phyloP scores from a whole-genome alignment of 2,113 vertebrate species.

The Nothobranchius furzeri region DNA sequence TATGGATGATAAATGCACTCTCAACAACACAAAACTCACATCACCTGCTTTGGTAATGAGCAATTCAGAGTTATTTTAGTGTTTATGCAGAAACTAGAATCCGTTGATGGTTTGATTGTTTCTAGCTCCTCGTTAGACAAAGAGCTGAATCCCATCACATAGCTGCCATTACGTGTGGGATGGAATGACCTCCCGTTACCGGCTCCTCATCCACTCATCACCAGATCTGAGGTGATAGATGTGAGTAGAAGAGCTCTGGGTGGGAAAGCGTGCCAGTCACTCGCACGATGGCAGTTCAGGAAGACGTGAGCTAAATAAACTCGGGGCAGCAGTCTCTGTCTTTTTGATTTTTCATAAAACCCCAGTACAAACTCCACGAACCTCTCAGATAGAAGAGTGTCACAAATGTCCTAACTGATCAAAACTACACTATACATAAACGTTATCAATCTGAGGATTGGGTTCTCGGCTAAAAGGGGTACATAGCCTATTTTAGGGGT shows the following conservation, averaged over 20 bases:
- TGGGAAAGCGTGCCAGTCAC: constrained; percentile 2
- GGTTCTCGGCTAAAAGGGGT: too few relatives aligned
- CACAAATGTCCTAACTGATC: too few relatives aligned
- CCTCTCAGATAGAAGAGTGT: too few relatives aligned
- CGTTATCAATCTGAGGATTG: too few relatives aligned
- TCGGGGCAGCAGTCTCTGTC: background rate
- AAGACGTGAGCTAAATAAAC: constrained; percentile 20
- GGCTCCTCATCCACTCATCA: constrained; percentile 6
- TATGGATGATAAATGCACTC: constrained; percentile 13
- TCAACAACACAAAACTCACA: constrained; percentile 8
- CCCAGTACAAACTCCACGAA: background rate
- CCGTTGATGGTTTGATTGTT: background rate
- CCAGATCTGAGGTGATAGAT: constrained; percentile 26
- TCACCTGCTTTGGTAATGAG: constrained; percentile 1
- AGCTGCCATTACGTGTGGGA: too few relatives aligned
- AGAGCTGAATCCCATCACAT: background rate
- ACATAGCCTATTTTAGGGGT: too few relatives aligned
- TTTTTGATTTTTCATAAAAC: constrained; percentile 17
- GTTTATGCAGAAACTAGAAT: constrained; percentile 1
- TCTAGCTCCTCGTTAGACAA: background rate
- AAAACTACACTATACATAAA: too few relatives aligned
- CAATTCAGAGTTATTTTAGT: constrained; percentile 5
- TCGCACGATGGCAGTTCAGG: constrained; percentile 15
- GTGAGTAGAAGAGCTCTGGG: constrained; percentile 26
- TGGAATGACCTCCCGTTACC: constrained; percentile 8